Percentiles rank a stretch among this genome's conserved stretches.
Evolutionary conservation across 2,113 vertebrate genomes (phyloP).

Genomic region (Chamaetylas fuelleborni): DNA sequence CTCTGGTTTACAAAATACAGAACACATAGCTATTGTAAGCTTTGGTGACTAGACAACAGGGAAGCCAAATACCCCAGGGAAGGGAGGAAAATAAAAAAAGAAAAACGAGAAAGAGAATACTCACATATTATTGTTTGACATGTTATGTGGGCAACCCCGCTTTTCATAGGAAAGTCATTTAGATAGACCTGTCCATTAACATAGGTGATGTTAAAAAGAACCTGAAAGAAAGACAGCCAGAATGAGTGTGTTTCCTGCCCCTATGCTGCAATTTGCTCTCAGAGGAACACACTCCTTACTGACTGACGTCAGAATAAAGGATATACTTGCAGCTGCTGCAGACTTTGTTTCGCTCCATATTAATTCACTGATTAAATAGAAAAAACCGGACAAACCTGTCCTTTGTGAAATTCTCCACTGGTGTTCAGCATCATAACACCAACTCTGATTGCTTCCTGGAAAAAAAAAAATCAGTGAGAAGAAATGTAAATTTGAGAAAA

Average conservation of each 20-base stretch:
- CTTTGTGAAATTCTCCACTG: slow-evolving; percentile 71
- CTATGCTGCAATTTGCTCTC: background rate
- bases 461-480: background rate
- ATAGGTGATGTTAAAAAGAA: slow-evolving; percentile 78
- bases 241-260: background rate
- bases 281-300: background rate
- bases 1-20: background rate
- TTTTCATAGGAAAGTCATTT: slow-evolving; percentile 88
- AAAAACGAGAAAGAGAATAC: slow-evolving; percentile 53
- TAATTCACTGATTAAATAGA: background rate
- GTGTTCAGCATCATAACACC: slow-evolving; percentile 78
- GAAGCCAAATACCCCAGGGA: background rate
- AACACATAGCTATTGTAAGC: background rate
- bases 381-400: slow-evolving; percentile 79
- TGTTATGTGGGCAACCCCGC: slow-evolving; percentile 83
- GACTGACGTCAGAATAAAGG: background rate
- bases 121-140: slow-evolving; percentile 86
- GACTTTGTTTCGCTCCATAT: background rate
- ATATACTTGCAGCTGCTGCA: background rate
- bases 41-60: background rate
- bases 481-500: background rate
- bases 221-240: slow-evolving; percentile 69
- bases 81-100: background rate
- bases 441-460: slow-evolving; percentile 83
- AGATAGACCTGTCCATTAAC: slow-evolving; percentile 81